Base-by-base conservation (phyloP, 2,797 vertebrate species). In the Eutrigla gurnardus region DNA sequence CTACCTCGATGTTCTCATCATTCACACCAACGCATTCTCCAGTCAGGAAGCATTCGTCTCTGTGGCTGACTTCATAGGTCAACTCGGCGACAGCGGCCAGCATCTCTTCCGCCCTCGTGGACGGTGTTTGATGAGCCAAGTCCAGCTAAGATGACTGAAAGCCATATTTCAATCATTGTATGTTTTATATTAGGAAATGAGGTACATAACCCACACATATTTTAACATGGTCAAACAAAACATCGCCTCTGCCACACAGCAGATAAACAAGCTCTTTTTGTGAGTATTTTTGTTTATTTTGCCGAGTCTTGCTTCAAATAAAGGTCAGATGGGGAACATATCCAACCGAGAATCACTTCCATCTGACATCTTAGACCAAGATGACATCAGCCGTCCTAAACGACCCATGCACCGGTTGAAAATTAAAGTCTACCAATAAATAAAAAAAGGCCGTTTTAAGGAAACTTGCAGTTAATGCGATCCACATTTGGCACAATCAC, bases 21-120 rank as follows among this genome's bases (percentile, higher is more conserved):
- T 96, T 94, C 55, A 95, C 91, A 54, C 91, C 92, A 63, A 94
- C 94, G 84, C 91, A 92, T 65, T 93, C 91, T 80, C 95, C 90
- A 1, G 94, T 92, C 78, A 96, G 95, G 84, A 96, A 96, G 43
- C 95, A 89, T 2, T 78, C 35, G 6, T 96, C 96, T 75, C 92
- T 93, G 67, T 6, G 75, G 86, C 96, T 96, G 91, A 97, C 94
- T 73, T 96, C 95, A 45, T 88, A 52, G 0, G 96, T 97, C 86
- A 97, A 78, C 37, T 86, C 83, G 64, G 95, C 86, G 45, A 96
- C 87, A 18, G 94, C 83, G 69, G 86, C 91, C 87, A 94, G 95
- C 15, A 92, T 94, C 77, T 96, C 95, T 60, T 95, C 93, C 60
- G 95, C 93, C 8, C 91, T 87, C 66, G 86, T 94, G 71, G 18